These are phyloP conservation scores for Dryoscopus gambensis DNA, from an alignment of 2,113 vertebrate species.

Conservation along the genomic window DNA sequence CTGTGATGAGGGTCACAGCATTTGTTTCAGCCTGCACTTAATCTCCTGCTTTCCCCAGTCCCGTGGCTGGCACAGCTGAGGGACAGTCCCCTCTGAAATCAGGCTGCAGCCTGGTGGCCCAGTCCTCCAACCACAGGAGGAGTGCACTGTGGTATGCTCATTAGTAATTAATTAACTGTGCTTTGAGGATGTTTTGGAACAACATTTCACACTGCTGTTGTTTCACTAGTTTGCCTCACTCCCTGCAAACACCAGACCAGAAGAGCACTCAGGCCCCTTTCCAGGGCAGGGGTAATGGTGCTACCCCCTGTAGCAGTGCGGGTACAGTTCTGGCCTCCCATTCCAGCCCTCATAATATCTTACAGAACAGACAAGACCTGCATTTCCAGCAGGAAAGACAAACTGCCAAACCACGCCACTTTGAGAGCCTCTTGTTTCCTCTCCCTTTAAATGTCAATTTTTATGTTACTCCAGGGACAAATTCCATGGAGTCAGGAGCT, in stretches of 20 bases:
- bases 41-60: neutral
- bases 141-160: neutral
- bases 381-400: neutral
- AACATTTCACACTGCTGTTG: neutral
- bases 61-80: neutral
- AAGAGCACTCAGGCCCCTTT: neutral
- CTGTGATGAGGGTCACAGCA: neutral
- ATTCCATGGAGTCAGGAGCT: neutral
- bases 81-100: neutral
- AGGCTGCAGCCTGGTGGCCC: neutral
- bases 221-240: neutral
- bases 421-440: neutral
- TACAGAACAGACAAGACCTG: neutral
- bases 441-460: constrained; percentile 3
- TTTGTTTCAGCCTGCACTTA: neutral
- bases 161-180: neutral
- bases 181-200: neutral
- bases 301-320: neutral
- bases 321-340: neutral
- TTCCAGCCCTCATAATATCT: neutral
- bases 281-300: neutral
- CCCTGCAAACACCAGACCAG: neutral
- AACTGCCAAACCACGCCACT: neutral
- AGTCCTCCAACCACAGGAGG: neutral
- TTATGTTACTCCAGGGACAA: neutral